Evolutionary conservation across 2,797 vertebrate genomes (phyloP), one percentile per base, ranked within the genome.

Genomic region (Myotis findleyi): DNA sequence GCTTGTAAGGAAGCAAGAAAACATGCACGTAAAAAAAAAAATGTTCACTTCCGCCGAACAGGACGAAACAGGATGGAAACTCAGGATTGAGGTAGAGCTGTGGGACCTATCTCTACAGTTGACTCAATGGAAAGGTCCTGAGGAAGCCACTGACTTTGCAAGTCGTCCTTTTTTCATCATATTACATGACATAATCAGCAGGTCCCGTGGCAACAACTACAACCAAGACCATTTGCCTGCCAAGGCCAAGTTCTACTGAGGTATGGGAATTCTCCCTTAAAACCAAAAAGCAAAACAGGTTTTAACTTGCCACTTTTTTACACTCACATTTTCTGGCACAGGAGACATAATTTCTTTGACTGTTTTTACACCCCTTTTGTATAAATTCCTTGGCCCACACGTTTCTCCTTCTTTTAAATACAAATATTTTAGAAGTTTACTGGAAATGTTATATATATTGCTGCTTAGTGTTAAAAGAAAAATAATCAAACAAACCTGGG

Each of bases 371-470:
- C 1, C 23, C 73, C 36, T 55, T 81, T 68, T 93, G 23, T 33
- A 84, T 13, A 71, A 84, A 87, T 89, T 87, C 11, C 44, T 44
- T 79, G 10, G 49, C 9, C 57, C 49, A 49, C 3, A 86, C 79
- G 57, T 23, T 82, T 66, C 73, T 41, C 30, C 36, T 91, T 33
- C 36, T 89, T 81, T 87, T 75, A 96, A 84, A 89, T 57, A 38
- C 88, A 83, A 84, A 84, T 12, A 81, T 66, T 89, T 95, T 91
- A 59, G 9, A 87, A 87, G 25, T 82, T 72, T 84, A 76, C 7
- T 82, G 27, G 33, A 72, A 94, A 90, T 36, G 49, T 38, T 90
- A 85, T 7, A 76, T 4, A 88, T 72, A 83, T 10, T 38, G 18
- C 59, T 53, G 20, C 33, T 8, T 21, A 69, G 51, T 49, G 33